Base-by-base conservation (phyloP, 1,140 invertebrate species). In the Drosophila watanabei region DNA sequence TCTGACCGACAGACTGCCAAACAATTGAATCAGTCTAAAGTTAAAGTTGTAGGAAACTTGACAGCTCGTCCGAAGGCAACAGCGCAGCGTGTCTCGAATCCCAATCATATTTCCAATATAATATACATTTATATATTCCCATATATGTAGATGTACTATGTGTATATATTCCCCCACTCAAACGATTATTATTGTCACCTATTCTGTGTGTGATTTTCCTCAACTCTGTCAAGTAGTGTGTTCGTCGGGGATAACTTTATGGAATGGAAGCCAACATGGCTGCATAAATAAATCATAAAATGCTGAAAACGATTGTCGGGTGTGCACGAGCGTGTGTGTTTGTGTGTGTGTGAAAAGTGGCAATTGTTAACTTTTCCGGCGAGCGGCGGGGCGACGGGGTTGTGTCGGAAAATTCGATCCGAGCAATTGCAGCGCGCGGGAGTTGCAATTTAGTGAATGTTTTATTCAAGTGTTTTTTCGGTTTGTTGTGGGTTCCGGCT, bases 241-340 rank as follows among this genome's bases (percentile, higher is more conserved):
- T 24, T 37, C 52, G 54, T 16, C 14, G 37, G 9, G 54, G 14
- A 37, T 48, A 72, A 48, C 39, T 79, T 65, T 59, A 49, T 64
- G 63, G 73, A 59, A 48, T 35, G 69, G 60, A 75, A 86, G 82
- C 70, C 46, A 79, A 59, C 54, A 63, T 68, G 84, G 46, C 52
- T 58, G 64, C 85, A 75, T 88, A 78, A 88, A 88, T 88, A 89
- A 88, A 88, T 89, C 85, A 89, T 88, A 85, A 84, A 75, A 68
- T 83, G 77, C 52, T 65, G 60, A 72, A 77, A 88, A 84, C 75
- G 68, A 88, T 64, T 66, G 81, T 60, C 35, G 51, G 35, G 24
- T 14, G 18, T 41, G n/a, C 9, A 43, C n/a, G n/a, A 43, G n/a
- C 41, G 16, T 24, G 51, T 51, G 48, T 32, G 52, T 41, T 46